Percentiles rank a stretch among this genome's conserved stretches.
Evolutionary conservation across 1,140 invertebrate genomes (phyloP).

Genomic region (Formica selysi): DNA sequence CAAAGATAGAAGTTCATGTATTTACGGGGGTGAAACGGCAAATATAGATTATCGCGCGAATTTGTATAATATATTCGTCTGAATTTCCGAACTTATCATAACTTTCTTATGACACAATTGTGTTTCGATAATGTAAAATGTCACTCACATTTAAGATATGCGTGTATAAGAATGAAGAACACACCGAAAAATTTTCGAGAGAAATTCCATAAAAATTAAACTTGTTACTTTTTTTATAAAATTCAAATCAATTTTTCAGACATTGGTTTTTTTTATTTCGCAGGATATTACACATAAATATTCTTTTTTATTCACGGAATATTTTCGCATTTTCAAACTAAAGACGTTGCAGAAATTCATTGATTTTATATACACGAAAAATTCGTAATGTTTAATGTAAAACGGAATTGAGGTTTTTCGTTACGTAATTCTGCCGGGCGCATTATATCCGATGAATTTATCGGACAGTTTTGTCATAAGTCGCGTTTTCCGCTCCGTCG

Average conservation of each 20-base stretch:
- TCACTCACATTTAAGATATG: not conserved
- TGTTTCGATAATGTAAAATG: not conserved
- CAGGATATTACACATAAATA: not conserved
- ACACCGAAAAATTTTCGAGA: not conserved
- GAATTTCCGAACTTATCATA: not conserved
- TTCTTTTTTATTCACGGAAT: not conserved
- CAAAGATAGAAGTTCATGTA: slow-evolving; percentile 1
- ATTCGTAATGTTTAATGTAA: not conserved
- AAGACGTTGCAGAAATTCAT: not conserved
- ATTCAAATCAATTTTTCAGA: not conserved
- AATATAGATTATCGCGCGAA: slow-evolving; percentile 1
- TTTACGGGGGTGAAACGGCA: not conserved
- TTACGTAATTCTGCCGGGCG: not conserved
- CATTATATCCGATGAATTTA: slow-evolving; percentile 27
- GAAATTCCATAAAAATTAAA: not conserved
- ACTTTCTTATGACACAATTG: not conserved
- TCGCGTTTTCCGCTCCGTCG: slow-evolving; percentile 43
- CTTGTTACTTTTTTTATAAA: not conserved
- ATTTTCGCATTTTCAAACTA: not conserved
- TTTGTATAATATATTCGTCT: not conserved
- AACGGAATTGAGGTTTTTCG: slow-evolving; percentile 8
- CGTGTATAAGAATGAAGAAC: not conserved
- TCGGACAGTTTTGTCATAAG: slow-evolving; percentile 29
- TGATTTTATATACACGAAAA: not conserved
- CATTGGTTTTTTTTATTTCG: not conserved